Evolutionary conservation across 2,113 vertebrate species (phyloP).

Genomic region (Elephas maximus): DNA sequence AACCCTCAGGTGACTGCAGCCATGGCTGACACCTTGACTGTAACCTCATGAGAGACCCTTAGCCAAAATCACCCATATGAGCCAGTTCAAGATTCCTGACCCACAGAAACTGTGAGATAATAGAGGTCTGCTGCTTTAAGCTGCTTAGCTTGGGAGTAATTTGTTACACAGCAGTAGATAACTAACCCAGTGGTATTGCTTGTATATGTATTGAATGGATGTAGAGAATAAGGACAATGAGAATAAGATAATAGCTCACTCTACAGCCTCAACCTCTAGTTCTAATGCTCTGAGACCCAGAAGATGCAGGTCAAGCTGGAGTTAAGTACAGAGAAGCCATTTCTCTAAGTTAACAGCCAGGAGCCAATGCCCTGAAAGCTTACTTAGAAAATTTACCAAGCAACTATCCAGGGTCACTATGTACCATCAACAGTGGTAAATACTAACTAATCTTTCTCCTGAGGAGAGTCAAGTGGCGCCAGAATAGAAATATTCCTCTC

Average conservation of each 20-base stretch:
- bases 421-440: conserved; percentile 30
- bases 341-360: conserved; percentile 68
- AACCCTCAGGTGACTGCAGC: background rate
- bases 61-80: background rate
- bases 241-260: background rate
- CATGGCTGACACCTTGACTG: background rate
- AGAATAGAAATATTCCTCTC: conserved; percentile 73
- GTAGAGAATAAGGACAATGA: background rate
- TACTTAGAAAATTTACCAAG: conserved; percentile 78
- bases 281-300: background rate
- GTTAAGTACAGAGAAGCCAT: conserved; percentile 12
- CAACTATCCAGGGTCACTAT: conserved; percentile 72
- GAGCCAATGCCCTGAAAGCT: conserved; percentile 70
- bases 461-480: conserved; percentile 36
- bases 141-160: background rate
- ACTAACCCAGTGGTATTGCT: background rate
- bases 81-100: background rate
- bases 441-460: conserved; percentile 68
- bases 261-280: background rate
- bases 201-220: background rate
- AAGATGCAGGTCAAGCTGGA: conserved; percentile 49
- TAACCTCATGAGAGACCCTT: background rate
- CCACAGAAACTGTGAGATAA: background rate
- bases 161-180: background rate
- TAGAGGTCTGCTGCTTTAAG: background rate